Conservation (phyloP, 2,113 vertebrate species). For the Pterocles orientalis region DNA sequence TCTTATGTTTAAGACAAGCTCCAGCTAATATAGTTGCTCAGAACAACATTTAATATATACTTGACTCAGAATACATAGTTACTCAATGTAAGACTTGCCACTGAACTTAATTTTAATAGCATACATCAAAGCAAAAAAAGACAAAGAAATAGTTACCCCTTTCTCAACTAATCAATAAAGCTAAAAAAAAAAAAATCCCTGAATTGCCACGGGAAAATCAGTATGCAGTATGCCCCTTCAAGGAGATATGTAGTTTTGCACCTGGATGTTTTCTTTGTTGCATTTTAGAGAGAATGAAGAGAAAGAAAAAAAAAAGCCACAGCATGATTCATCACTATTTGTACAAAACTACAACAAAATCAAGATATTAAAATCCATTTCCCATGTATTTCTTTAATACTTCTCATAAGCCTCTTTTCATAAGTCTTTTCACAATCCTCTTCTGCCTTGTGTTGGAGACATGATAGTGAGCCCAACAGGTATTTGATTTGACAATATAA, state of each 20-base stretch:
- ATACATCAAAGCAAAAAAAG: constrained; percentile 4
- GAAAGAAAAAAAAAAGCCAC: background rate
- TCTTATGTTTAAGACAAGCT: background rate
- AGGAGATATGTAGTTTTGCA: background rate
- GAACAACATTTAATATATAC: constrained; percentile 3
- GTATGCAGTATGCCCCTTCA: constrained; percentile 9
- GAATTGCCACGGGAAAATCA: background rate
- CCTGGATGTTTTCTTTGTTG: background rate
- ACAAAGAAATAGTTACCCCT: background rate
- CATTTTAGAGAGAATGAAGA: background rate
- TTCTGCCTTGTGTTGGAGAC: background rate
- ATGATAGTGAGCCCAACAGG: constrained; percentile 34
- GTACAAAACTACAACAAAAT: constrained; percentile 34
- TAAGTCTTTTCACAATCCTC: constrained; percentile 6
- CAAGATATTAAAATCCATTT: constrained; percentile 50
- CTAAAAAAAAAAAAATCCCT: background rate
- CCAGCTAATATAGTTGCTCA: background rate
- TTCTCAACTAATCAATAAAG: constrained; percentile 24
- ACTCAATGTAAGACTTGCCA: constrained; percentile 7
- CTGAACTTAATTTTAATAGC: constrained; percentile 8
- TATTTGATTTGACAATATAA: constrained; percentile 33
- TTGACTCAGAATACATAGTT: background rate
- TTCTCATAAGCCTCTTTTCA: constrained; percentile 32
- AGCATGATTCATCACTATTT: constrained; percentile 44
- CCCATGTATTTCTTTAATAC: background rate